Base-by-base conservation (phyloP, 2,888 invertebrate genomes). In the Eilema griseolum region DNA sequence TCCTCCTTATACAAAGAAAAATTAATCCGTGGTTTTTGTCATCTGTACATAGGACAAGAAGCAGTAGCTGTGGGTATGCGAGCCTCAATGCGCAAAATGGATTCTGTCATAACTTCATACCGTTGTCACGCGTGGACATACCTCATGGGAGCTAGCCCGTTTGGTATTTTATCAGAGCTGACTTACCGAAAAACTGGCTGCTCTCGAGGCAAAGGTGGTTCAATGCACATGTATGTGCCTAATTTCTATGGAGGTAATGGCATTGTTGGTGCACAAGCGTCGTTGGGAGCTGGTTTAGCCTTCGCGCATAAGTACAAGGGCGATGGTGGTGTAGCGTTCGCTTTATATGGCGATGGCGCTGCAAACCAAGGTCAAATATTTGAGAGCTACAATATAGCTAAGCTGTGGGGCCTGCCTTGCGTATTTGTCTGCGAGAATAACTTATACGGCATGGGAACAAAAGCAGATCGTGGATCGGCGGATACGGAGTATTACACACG, bases 341-440 rank as follows among this genome's bases (percentile, higher is more conserved):
- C 99, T 0, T 92, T 99, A 64, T 99, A 99, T 87, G 99, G 99
- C 5, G 98, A 99, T 88, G 98, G 98, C 66, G 98, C 98, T 1
- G 97, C 98, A 69, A 98, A 98, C 92, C 99, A 99, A 93, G 99
- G 99, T 0, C 98, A 98, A 90, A 96, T 98, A 37, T 98, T 97
- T 87, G 99, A 99, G 94, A 98, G 96, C 0, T 99, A 97, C 92
- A 99, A 99, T 90, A 99, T 99, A 96, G 98, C 99, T 8, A 98
- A 98, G 91, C 96, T 99, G 69, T 99, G 99, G 99, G 96, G 98
- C 85, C 90, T 99, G 79, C 99, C 99, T 0, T 97, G 97, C 77
- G 97, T 99, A 80, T 99, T 99, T 89, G 97, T 99, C 57, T 99
- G 99, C 90, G 99, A 99, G 95, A 99, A 99, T 92, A 99, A 99